Evolutionary conservation across 2,888 invertebrate species (phyloP), one percentile per base, ranked within the genome.

Genomic region (Andrena praecox): DNA sequence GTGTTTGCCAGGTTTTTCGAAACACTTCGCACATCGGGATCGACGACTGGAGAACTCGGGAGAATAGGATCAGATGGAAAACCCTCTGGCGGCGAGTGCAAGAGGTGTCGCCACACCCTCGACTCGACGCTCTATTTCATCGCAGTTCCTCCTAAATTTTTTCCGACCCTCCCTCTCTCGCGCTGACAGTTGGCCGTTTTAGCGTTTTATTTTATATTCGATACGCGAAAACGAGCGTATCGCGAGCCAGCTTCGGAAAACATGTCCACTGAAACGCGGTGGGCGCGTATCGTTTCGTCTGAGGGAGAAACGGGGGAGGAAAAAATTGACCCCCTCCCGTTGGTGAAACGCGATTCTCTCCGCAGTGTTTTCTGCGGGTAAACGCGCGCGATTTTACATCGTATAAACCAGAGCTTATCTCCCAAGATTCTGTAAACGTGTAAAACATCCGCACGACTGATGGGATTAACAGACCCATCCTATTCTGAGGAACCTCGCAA

Each of bases 231-330:
- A 72, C 64, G 60, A 56, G 52, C 82, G 59, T 76, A 77, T 80
- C 66, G 59, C 54, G 80, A 54, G 75, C 69, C 73, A 63, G 71
- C 70, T 78, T 84, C 69, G 72, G 62, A 75, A 82, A 81, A 75
- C 68, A 75, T 60, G 64, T 35, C 35, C 33, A 16, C 29, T 16
- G 70, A 16, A 70, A 33, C 62, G 67, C 42, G 7, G 42, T 10
- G 56, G 56, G 24, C 27, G 59, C 60, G 64, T 77, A 73, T 78
- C 75, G 56, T 74, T 83, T 66, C 64, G 66, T 67, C 67, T 31
- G 42, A 16, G 73, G 7, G 12, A 16, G 16, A 42, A 42, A 42
- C 42, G 16, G 8, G 20, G 27, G 35, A 20, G 7, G 27, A 67
- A 63, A 59, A 69, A 69, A 72, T 76, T 70, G 62, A 52, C 54